Base-by-base conservation (phyloP, 2,797 vertebrate species). In the Salmo trutta region DNA sequence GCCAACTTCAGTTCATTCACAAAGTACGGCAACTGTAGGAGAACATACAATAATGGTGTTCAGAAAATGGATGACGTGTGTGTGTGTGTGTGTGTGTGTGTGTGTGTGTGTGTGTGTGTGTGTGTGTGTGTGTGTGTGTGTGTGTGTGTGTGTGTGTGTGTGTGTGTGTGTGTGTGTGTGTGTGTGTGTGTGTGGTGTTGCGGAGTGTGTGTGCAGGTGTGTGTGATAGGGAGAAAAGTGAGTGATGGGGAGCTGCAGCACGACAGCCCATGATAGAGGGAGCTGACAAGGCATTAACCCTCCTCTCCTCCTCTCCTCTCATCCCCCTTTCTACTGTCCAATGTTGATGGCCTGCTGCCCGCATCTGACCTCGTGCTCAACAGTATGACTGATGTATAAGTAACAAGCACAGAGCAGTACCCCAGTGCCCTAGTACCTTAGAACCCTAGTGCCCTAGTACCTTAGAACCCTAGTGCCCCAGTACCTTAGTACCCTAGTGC, bases 1-100 rank as follows among this genome's bases (percentile, higher is more conserved):
- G 94, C 94, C 76, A 97, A 92, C 0, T 90, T 93, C 90, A 97
- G 89, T 86, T 97, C 96, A 0, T 97, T 96, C 96, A 97, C 96
- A 83, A 97, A 97, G 81, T 97, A 96, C 0, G 96, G 96, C 85
- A 97, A 87, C 96, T 97, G 79, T 15, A 62, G 27, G n/a, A 12
- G 69, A 54, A 85, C 79, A 87, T 78, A 82, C 64, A 76, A 24
- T 59, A 71, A 21, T 17, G 68, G 66, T 29, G 0, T 4, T 56
- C 71, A 8, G 24, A 19, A 54, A 69, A 69, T 15, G 17, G 7
- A 17, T 1, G 21, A 21, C 31, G 16, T 68, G 66, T 12, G 66
- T 41, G 66, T 67, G 59, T 2, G 15, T 33, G 31, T 4, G 24
- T 19, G 56, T 7, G 17, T 33, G 2, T 68, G 66, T 33, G 66